A percentile compares a stretch with the other conserved stretches of the same genome.
Evolutionary conservation across 2,888 invertebrate genomes (phyloP).

Genomic region (Ceraclea dissimilis): DNA sequence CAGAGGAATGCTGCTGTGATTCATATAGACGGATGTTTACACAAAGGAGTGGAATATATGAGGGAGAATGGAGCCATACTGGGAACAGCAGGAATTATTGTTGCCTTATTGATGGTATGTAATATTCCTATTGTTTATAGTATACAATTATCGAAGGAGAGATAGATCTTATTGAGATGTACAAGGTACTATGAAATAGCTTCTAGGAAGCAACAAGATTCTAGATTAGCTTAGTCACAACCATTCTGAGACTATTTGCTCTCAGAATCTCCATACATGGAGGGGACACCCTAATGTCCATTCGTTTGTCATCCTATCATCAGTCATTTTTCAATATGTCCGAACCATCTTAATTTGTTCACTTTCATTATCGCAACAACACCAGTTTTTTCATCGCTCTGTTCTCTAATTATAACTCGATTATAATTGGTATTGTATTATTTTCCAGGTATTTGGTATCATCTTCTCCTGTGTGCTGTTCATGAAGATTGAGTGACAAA

Average conservation of each 20-base stretch:
- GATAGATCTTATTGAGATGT: too few species aligned
- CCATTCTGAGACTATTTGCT: too few species aligned
- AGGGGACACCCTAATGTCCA: too few species aligned
- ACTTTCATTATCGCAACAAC: too few species aligned
- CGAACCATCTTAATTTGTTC: too few species aligned
- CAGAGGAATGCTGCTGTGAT: conserved; percentile 43
- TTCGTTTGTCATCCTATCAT: background rate
- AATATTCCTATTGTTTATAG: conserved; percentile 5
- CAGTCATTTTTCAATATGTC: too few species aligned
- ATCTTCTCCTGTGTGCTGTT: conserved; percentile 79
- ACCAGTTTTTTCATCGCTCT: background rate
- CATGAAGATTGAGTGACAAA: conserved; percentile 66
- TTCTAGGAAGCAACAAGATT: too few species aligned
- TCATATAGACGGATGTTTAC: conserved; percentile 69
- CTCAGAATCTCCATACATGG: too few species aligned
- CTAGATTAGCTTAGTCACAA: too few species aligned
- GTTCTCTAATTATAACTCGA: too few species aligned
- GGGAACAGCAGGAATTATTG: conserved; percentile 72
- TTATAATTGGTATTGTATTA: too few species aligned
- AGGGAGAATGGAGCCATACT: conserved; percentile 72
- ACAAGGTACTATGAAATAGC: too few species aligned
- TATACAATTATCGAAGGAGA: background rate
- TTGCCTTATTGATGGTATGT: conserved; percentile 77
- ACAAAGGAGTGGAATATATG: conserved; percentile 61
- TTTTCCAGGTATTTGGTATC: conserved; percentile 73